A percentile compares a stretch with the other conserved stretches of the same genome.
Conservation (phyloP, 2,113 vertebrate species). For the Scomber colias region DNA sequence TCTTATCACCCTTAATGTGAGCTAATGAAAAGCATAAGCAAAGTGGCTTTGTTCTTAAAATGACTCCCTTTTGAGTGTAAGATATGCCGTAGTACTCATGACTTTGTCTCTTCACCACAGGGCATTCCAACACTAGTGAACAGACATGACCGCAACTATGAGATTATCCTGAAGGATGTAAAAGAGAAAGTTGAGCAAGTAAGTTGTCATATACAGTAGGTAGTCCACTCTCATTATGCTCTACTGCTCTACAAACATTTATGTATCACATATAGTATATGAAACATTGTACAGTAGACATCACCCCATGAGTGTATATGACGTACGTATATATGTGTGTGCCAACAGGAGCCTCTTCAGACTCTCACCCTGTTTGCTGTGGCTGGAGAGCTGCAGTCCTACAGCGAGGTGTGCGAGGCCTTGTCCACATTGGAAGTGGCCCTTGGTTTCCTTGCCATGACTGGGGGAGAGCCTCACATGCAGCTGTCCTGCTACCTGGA, state of each 20-base stretch:
- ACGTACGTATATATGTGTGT: background rate
- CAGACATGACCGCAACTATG: slow-evolving; percentile 92
- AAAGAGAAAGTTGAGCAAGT: slow-evolving; percentile 90
- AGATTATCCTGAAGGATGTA: slow-evolving; percentile 89
- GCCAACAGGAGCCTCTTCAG: slow-evolving; percentile 86
- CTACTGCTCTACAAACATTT: background rate
- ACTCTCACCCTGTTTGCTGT: slow-evolving; percentile 80
- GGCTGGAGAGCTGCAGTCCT: slow-evolving; percentile 89
- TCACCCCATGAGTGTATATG: background rate
- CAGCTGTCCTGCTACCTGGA: slow-evolving; percentile 86
- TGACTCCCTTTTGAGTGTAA: background rate
- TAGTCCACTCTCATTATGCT: background rate
- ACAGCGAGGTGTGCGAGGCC: slow-evolving; percentile 94
- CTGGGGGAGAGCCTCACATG: slow-evolving; percentile 86
- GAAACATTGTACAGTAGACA: background rate
- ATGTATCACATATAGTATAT: background rate
- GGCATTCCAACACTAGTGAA: slow-evolving; percentile 92
- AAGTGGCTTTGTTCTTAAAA: background rate
- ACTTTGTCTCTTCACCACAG: slow-evolving; percentile 71
- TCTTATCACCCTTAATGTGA: slow-evolving; percentile 87
- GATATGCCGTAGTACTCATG: background rate
- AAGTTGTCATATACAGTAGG: slow-evolving; percentile 38
- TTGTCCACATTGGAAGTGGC: slow-evolving; percentile 88
- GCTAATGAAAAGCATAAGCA: slow-evolving; percentile 25
- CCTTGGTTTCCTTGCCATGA: slow-evolving; percentile 92